Base-by-base conservation (phyloP, 2,113 vertebrate species). In the Oxygymnocypris stewartii region DNA sequence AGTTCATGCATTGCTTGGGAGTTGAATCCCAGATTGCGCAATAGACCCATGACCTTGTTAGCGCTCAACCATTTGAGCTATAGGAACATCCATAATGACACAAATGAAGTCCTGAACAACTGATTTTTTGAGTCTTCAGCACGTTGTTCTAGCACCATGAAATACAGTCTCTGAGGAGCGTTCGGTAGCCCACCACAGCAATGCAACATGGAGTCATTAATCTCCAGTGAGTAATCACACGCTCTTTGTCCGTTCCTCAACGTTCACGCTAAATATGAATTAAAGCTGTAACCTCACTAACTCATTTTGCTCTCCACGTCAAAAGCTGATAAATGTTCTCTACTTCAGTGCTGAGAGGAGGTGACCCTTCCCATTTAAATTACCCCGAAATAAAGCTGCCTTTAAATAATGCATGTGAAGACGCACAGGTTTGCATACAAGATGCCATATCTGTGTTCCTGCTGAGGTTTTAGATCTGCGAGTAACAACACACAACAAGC, bases 191-290 rank as follows among this genome's bases (percentile, higher is more conserved):
- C 51, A 82, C 35, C 84, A 67, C 83, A 65, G 76, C 73, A 85
- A 89, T 80, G 79, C 84, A 20, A 74, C 42, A 82, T 9, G 9
- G 47, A 67, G 87, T 88, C 84, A 92, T 92, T 80, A 89, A 92
- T 90, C 88, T 88, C 86, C 75, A 77, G 85, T 79, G 74, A 87
- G 85, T 76, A 82, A 90, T 87, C 0, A 84, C 79, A 82, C 71
- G 57, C 76, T 79, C 85, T 87, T 88, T 75, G 85, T 87, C 75
- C 42, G 25, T 85, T 87, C 85, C 61, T 74, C 81, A 67, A 31
- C 42, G 79, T 82, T 89, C 78, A 77, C 23, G 65, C 89, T 91
- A 91, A 89, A 89, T 90, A 91, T 89, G 88, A 92, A 92, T 92
- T 91, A 91, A 90, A 83, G 61, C 28, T 47, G 20, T 35, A 82